phyloP scores from a whole-genome alignment of 2,113 vertebrate genomes.

The Nansenia antarctica region DNA sequence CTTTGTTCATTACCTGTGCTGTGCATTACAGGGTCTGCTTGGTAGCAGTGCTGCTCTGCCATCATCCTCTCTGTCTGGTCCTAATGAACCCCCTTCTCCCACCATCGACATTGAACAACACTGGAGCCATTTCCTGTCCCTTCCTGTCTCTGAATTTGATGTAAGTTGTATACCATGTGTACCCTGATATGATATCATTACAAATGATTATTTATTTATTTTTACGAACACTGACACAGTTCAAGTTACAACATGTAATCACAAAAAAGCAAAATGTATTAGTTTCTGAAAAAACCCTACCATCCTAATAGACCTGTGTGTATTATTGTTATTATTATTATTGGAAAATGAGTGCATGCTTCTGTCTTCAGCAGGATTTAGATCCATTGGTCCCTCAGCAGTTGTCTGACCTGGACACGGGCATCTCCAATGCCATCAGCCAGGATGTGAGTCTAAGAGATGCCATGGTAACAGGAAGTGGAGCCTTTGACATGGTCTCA shows the following conservation, averaged over 20 bases:
- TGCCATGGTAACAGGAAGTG: slow-evolving; percentile 66
- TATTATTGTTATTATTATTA: neutral
- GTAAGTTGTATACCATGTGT: slow-evolving; percentile 52
- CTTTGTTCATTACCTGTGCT: neutral
- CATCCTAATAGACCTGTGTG: neutral
- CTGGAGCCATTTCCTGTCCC: slow-evolving; percentile 69
- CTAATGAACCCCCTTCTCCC: slow-evolving; percentile 24
- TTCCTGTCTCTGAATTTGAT: slow-evolving; percentile 62
- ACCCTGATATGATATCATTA: neutral
- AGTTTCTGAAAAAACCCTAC: too few relatives aligned
- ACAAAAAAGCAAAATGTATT: too few relatives aligned
- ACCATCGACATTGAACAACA: slow-evolving; percentile 55
- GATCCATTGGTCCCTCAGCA: slow-evolving; percentile 70
- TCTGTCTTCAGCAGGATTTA: slow-evolving; percentile 62
- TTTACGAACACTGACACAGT: too few relatives aligned
- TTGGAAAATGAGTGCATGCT: neutral
- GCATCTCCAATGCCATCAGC: slow-evolving; percentile 73
- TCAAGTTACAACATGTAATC: too few relatives aligned
- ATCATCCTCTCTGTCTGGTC: slow-evolving; percentile 25
- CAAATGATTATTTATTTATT: too few relatives aligned
- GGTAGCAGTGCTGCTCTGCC: slow-evolving; percentile 40
- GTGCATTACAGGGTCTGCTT: slow-evolving; percentile 54
- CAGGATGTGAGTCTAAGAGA: slow-evolving; percentile 82
- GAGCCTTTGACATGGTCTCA: slow-evolving; percentile 42
- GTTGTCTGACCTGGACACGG: slow-evolving; percentile 49